Base-by-base conservation (phyloP, 2,888 invertebrate species). In the Pegoplata infirma region DNA sequence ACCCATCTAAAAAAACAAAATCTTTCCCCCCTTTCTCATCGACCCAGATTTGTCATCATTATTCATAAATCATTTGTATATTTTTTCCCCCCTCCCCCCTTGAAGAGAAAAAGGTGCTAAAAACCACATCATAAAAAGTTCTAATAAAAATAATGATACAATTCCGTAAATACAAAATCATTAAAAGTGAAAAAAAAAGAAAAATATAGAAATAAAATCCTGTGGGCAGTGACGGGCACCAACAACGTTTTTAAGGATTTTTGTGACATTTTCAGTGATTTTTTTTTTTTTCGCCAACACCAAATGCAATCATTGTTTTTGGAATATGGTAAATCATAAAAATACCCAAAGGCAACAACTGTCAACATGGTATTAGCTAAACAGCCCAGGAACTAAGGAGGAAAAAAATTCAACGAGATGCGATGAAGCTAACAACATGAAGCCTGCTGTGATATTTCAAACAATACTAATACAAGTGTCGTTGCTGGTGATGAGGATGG, bases 291-390 rank as follows among this genome's bases (percentile, higher is more conserved):
- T 71, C 51, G 32, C 8, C 51, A 40, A 47, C 49, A 14, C 5
- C 47, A 25, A 56, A 36, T 14, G 47, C 55, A 32, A 21, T 53
- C 49, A 16, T 56, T 71, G 16, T 63, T 77, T n/a, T 28, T 28
- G 44, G 23, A 73, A 64, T 61, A 69, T 69, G 55, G 61, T 63
- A 75, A 75, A 75, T 79, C 75, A 67, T 63, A 56, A 72, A 71
- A 72, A 63, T 59, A 63, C 46, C 77, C 66, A 23, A 23, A 72
- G 75, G 79, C 79, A 21, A 72, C 61, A 67, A 75, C 79, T 79
- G 79, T 79, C 79, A 79, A 61, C 79, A 72, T 67, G 67, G 67
- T 36, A 79, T 79, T 79, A 79, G 75, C 71, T 67, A 66, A 75
- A 51, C 68, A 56, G 16, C 12, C 46, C 25, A 64, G 21, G 16